Evolutionary conservation across 37 sponge, comb jelly and placozoan species (phyloP), one percentile per base, ranked within the genome.

Genomic region (Geodia barretti): DNA sequence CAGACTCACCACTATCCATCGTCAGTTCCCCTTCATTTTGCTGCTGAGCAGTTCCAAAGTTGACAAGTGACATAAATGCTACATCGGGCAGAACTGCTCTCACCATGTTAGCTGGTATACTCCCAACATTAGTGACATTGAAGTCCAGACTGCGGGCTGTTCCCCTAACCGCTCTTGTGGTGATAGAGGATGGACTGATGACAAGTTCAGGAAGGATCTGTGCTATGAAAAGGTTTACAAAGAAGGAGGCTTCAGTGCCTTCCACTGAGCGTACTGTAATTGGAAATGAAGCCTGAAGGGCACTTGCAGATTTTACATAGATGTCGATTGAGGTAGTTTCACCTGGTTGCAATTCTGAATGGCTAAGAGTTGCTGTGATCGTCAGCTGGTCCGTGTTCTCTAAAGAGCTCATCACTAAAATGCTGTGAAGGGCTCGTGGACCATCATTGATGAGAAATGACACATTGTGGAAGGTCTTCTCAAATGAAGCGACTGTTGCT

Each of bases 111-210:
- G 72, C 82, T 39, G 32, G n/a, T 26, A 41, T 41, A 62, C 82
- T 71, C 7, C 82, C 82, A 60, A 61, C 41, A 72, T 81, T 81
- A 20, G 82, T 81, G 5, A 81, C 34, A 32, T 81, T 81, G 64
- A 81, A 81, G 30, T 72, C 28, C 11, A 81, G 62, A 37, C 71
- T 41, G 9, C 39, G 63, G 3, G 73, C 7, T 59, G 40, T 81
- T 72, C 82, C 82, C 62, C 64, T 64, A 72, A 81, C 40, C 25
- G 72, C 37, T 72, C 82, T 71, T 9, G 82, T 60, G 34, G 58
- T 72, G 20, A 81, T 11, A 25, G 73, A 62, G 8, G 82, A 32
- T 25, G 82, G 82, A 25, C n/a, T 31, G 17, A 81, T 60, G 2
- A 72, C 1, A 34, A 81, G 62, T 60, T 64, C 60, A 29, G 82